Base-by-base conservation (phyloP, 2,113 vertebrate genomes). In the Crotophaga sulcirostris region DNA sequence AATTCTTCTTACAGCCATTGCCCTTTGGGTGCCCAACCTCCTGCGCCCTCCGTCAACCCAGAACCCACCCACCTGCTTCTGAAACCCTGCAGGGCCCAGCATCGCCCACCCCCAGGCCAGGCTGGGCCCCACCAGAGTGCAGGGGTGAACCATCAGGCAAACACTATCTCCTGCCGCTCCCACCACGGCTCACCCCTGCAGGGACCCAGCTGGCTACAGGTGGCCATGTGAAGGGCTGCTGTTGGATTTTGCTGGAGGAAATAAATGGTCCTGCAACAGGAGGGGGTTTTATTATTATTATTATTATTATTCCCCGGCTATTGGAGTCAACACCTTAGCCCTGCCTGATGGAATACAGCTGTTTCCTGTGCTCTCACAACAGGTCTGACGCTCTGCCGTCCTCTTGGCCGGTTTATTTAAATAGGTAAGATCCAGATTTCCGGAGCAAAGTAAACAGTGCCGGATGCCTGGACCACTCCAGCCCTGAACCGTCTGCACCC, bases 51-150 rank as follows among this genome's bases (percentile, higher is more conserved):
- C 4, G 0, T 28, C 36, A 64, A 58, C 52, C 17, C 52, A 45
- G 58, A 34, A 54, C 42, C 47, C 12, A 10, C 31, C 29, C 3
- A 4, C 42, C 52, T 29, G 28, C 44, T 45, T 69, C 16, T 4
- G 1, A 58, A 63, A 25, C 21, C 40, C 21, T 0, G 0, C 0
- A 0, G 58, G 11, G 16, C 31, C 7, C 26, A 51, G 29, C 34
- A 24, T 42, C 13, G 1, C 38, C 12, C 60, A 33, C 52, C 13
- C 15, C 7, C 3, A 3, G n/a, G 36, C 16, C 77, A 52, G 55
- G n/a, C 21, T 44, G 56, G 28, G 9, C 8, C 13, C 23, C 4
- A 14, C 6, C 6, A 2, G 16, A 36, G 13, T 26, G 52, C 70
- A 58, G 6, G 1, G 38, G n/a, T 31, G n/a, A 78, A 21, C 44